Evolutionary conservation across 53 echinoderm and acorn worm species (phyloP).

Genomic region (Zoroaster sp.): DNA sequence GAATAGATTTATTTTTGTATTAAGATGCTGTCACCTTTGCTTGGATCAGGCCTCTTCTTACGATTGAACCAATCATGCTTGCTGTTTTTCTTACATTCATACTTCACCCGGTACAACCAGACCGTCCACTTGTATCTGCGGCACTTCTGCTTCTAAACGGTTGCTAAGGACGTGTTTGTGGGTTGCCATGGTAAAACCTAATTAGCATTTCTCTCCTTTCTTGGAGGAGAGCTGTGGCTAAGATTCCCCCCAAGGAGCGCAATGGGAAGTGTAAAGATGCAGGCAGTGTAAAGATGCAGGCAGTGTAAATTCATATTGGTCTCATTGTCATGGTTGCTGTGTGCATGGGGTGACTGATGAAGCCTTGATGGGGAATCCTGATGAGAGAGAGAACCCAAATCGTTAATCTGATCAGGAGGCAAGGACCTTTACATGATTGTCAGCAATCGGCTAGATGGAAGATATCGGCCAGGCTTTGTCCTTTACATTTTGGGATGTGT

Average conservation of each 20-base stretch:
- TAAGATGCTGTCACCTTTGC: background rate
- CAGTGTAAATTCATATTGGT: background rate
- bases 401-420: conserved; percentile 40
- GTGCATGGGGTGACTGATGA: conserved; percentile 3
- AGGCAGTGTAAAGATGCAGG: background rate
- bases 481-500: conserved; percentile 1
- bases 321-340: conserved; percentile 33
- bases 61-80: background rate
- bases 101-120: background rate
- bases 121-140: background rate
- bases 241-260: conserved; percentile 33
- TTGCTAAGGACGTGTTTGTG: conserved; percentile 56
- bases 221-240: conserved; percentile 9
- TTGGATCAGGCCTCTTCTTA: background rate
- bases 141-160: conserved; percentile 8
- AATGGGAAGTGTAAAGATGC: background rate
- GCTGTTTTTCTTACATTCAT: background rate
- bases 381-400: background rate
- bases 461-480: background rate
- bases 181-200: conserved; percentile 56
- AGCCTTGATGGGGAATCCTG: background rate
- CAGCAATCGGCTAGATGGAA: background rate
- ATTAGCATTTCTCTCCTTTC: conserved; percentile 43
- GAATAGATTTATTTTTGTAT: background rate
- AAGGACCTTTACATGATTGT: conserved; percentile 40